These are phyloP conservation scores for Cotesia congregata DNA, from an alignment of 2,888 invertebrate genomes.

Conservation along the genomic window DNA sequence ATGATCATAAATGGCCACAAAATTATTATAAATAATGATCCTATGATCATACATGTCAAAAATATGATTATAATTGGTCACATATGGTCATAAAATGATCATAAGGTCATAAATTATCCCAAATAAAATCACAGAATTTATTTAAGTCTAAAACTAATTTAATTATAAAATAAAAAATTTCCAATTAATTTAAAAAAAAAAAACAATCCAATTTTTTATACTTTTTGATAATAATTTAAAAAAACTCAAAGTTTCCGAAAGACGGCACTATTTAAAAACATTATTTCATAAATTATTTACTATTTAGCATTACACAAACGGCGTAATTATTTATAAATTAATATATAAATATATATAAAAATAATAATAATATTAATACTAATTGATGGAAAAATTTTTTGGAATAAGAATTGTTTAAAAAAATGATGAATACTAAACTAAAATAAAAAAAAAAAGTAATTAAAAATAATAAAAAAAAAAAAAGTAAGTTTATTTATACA, in stretches of 20 bases:
- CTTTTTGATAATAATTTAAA: neutral
- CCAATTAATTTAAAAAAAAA: neutral
- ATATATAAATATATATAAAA: slow-evolving; percentile 4
- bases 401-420: neutral
- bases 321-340: neutral
- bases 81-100: too few relatives aligned
- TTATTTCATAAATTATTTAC: neutral
- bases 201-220: neutral
- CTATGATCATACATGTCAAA: too few relatives aligned
- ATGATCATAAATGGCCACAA: too few relatives aligned
- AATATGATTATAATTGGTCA: too few relatives aligned
- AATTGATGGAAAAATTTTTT: slow-evolving; percentile 4
- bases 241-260: slow-evolving; percentile 30
- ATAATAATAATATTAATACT: slow-evolving; percentile 24
- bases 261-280: slow-evolving; percentile 28
- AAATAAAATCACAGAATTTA: too few relatives aligned
- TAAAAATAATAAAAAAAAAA: slow-evolving; percentile 6
- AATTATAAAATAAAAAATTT: slow-evolving; percentile 4
- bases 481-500: slow-evolving; percentile 53
- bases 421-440: neutral
- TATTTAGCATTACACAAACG: neutral
- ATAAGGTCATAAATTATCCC: too few relatives aligned
- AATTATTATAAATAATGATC: too few relatives aligned
- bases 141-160: neutral
- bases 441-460: slow-evolving; percentile 2